Percentiles rank a stretch among this genome's conserved stretches.
These are phyloP conservation scores for Bradysia coprophila DNA, from an alignment of 1,140 invertebrate genomes.

Conservation along the genomic window DNA sequence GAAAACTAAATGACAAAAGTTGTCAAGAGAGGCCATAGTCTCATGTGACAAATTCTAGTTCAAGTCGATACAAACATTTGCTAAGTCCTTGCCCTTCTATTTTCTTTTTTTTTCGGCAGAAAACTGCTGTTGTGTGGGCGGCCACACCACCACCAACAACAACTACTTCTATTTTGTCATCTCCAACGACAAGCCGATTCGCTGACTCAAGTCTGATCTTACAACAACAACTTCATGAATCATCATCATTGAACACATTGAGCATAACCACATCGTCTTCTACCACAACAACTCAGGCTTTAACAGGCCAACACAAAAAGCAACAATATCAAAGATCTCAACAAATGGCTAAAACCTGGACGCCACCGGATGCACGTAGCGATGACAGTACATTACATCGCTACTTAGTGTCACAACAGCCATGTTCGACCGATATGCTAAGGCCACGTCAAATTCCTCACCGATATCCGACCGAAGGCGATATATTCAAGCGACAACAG, in stretches of 20 bases:
- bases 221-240: too few relatives aligned
- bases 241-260: too few relatives aligned
- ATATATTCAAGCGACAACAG: background rate
- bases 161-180: background rate
- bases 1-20: too few relatives aligned
- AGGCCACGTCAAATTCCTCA: too few relatives aligned
- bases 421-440: too few relatives aligned
- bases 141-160: background rate
- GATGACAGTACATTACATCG: background rate
- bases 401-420: background rate
- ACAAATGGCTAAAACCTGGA: slow-evolving; percentile 1
- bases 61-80: too few relatives aligned
- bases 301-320: background rate
- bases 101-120: slow-evolving; percentile 7
- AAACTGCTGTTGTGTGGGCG: slow-evolving; percentile 1
- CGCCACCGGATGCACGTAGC: slow-evolving; percentile 1
- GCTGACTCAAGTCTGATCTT: too few relatives aligned
- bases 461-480: background rate
- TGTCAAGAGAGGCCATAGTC: too few relatives aligned
- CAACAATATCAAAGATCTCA: background rate
- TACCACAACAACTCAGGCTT: background rate
- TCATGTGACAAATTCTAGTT: too few relatives aligned
- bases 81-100: slow-evolving; percentile 16
- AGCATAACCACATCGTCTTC: too few relatives aligned
- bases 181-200: background rate